Evolutionary conservation across 1,140 invertebrate genomes (phyloP).

Genomic region (Diorhabda elongata): DNA sequence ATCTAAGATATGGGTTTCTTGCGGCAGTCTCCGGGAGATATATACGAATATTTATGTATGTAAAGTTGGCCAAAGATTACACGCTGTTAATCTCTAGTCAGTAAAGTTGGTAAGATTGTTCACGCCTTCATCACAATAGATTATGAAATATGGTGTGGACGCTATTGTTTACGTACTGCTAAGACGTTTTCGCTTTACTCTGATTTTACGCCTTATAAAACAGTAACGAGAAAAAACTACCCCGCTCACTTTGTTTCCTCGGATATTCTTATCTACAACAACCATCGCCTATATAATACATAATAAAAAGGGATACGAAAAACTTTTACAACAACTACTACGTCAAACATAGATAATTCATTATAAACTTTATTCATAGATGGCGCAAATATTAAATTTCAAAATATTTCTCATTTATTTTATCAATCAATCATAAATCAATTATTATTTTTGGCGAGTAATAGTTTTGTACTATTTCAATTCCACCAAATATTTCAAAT

Average conservation of each 20-base stretch:
- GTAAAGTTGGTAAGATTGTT: conserved; percentile 37
- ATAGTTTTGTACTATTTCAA: no score
- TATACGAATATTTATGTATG: conserved; percentile 38
- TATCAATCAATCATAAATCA: no score
- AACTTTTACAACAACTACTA: no score
- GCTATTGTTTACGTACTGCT: conserved; percentile 24
- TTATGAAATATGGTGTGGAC: conserved; percentile 32
- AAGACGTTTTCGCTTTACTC: conserved; percentile 21
- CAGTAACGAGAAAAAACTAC: conserved; percentile 15
- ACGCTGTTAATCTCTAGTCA: conserved; percentile 38
- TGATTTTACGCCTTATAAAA: conserved; percentile 17
- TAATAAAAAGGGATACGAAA: neutral
- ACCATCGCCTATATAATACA: conserved; percentile 9
- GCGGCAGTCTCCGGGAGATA: conserved; percentile 25
- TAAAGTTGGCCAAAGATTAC: conserved; percentile 38
- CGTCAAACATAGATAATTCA: no score
- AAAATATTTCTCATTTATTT: no score
- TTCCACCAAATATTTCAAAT: no score
- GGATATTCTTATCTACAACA: conserved; percentile 9
- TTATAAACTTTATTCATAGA: no score
- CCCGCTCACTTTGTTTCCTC: conserved; percentile 16
- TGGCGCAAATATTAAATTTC: no score
- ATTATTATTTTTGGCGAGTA: no score
- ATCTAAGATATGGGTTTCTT: conserved; percentile 37
- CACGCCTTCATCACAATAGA: conserved; percentile 36